These are phyloP conservation scores for Diplogasteroides magnus DNA, from an alignment of 1,140 invertebrate genomes.

Conservation along the genomic window DNA sequence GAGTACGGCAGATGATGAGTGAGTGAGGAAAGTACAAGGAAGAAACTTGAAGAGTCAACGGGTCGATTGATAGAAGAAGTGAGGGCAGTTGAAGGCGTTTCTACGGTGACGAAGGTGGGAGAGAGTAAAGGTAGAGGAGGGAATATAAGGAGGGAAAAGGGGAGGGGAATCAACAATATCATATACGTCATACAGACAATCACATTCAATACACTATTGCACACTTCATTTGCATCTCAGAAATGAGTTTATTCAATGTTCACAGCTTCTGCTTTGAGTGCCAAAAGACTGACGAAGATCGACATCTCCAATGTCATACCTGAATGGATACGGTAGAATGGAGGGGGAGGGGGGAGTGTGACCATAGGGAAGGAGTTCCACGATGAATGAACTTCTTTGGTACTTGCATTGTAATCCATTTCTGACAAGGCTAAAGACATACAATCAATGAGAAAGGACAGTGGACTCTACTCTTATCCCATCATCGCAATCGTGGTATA, in stretches of 20 bases:
- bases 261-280: slow-evolving; percentile 21
- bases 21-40: too few relatives aligned
- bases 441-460: not conserved
- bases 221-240: not conserved
- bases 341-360: not conserved
- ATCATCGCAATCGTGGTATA: slow-evolving; percentile 47
- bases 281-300: slow-evolving; percentile 6
- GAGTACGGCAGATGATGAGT: too few relatives aligned
- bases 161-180: not conserved
- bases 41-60: too few relatives aligned
- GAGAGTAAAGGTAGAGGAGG: not conserved
- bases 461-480: slow-evolving; percentile 6
- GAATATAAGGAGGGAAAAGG: not conserved
- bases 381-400: slow-evolving; percentile 41
- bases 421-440: slow-evolving; percentile 39
- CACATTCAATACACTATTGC: too few relatives aligned
- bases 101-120: not conserved
- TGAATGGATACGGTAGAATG: not conserved
- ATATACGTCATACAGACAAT: not conserved
- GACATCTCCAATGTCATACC: slow-evolving; percentile 14
- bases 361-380: slow-evolving; percentile 24
- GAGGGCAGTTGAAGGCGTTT: not conserved
- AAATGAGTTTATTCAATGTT: slow-evolving; percentile 8
- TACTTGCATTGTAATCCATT: slow-evolving; percentile 42
- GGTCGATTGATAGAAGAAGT: too few relatives aligned